A percentile compares a stretch with the other conserved stretches of the same genome.
These are phyloP conservation scores for Apaloderma vittatum DNA, from an alignment of 2,113 vertebrate genomes.

Conservation along the genomic window DNA sequence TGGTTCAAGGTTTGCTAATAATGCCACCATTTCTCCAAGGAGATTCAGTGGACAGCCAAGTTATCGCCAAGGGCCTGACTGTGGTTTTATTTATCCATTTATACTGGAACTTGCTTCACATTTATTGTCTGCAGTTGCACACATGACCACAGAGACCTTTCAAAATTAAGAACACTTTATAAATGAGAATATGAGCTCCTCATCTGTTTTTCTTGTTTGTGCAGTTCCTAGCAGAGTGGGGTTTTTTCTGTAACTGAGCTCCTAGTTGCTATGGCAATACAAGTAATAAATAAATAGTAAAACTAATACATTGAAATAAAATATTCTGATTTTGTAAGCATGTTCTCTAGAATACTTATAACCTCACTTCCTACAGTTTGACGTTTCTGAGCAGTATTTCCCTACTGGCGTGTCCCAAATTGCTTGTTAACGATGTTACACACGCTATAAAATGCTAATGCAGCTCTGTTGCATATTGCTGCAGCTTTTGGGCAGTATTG, in stretches of 20 bases:
- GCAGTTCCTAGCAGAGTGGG: not conserved
- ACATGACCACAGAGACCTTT: not conserved
- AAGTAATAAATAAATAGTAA: conserved; percentile 64
- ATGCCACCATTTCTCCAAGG: not conserved
- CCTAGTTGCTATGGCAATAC: conserved; percentile 60
- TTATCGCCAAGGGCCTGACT: not conserved
- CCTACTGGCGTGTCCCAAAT: not conserved
- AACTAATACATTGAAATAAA: conserved; percentile 33
- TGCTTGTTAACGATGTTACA: not conserved
- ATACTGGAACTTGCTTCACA: not conserved
- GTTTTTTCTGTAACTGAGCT: not conserved
- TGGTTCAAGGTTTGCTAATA: not conserved
- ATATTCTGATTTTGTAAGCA: not conserved
- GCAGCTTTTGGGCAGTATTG: not conserved
- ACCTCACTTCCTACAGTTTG: not conserved
- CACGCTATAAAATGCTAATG: rapidly evolving
- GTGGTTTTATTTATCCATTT: conserved; percentile 4
- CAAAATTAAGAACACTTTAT: conserved; percentile 44
- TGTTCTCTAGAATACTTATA: not conserved
- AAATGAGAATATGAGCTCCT: not conserved
- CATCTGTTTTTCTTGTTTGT: not conserved
- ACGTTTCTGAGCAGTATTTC: not conserved
- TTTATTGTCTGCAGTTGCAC: not conserved
- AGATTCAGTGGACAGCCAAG: not conserved
- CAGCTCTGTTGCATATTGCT: rapidly evolving